Evolutionary conservation across 2,888 invertebrate species (phyloP).

Genomic region (Parapristionchus giblindavisi): DNA sequence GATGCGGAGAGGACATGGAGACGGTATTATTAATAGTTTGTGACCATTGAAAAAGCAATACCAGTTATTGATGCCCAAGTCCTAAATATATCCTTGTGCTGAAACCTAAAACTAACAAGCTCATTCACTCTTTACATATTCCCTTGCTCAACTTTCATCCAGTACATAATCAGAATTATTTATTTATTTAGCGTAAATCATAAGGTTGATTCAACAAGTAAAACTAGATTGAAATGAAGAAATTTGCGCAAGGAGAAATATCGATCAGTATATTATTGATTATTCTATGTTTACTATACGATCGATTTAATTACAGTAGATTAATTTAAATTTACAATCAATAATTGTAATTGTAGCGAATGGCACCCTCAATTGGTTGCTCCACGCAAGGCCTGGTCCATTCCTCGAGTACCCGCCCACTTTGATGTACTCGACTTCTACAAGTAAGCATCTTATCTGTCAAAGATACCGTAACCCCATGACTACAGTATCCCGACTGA

Average conservation of each 20-base stretch:
- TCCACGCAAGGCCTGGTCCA: slow-evolving; percentile 63
- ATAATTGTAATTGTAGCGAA: slow-evolving; percentile 47
- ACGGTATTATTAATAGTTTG: slow-evolving; percentile 44
- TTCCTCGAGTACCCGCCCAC: slow-evolving; percentile 59
- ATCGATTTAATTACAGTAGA: no score
- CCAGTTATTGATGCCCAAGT: no score
- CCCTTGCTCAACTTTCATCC: neutral
- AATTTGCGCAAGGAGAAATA: no score
- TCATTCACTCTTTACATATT: neutral
- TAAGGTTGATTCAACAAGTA: no score
- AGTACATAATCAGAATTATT: neutral
- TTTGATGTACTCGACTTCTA: slow-evolving; percentile 64
- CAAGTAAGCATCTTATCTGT: slow-evolving; percentile 31
- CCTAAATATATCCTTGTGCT: no score
- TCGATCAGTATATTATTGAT: no score
- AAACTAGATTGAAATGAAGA: no score
- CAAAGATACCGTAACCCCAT: neutral
- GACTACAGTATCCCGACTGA: neutral
- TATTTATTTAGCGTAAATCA: no score
- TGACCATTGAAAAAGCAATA: neutral
- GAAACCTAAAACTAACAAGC: neutral
- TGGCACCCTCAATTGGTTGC: slow-evolving; percentile 60
- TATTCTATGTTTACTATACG: no score
- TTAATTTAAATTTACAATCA: no score
- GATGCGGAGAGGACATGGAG: slow-evolving; percentile 63